Evolutionary conservation across 2,797 vertebrate genomes (phyloP).

Genomic region (Catamblyrhynchus diadema): DNA sequence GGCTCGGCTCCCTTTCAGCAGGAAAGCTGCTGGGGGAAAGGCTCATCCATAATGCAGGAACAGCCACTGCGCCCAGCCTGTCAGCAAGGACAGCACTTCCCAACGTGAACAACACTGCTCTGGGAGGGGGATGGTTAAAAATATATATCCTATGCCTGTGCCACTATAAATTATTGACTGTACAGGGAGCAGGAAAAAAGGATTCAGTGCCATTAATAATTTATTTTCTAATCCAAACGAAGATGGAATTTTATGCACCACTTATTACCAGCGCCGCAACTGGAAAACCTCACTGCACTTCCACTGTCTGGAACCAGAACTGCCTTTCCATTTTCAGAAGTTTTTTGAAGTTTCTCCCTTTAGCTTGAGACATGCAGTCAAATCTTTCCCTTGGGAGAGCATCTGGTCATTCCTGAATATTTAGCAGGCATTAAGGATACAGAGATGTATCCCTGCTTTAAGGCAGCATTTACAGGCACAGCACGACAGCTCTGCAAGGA

Average conservation of each 20-base stretch:
- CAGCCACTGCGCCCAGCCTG: background rate
- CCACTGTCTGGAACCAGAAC: background rate
- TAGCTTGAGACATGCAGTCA: background rate
- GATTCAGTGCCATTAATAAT: constrained; percentile 46
- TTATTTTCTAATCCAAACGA: constrained; percentile 41
- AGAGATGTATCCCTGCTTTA: background rate
- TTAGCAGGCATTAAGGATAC: background rate
- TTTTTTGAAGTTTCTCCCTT: background rate
- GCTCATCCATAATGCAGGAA: constrained; percentile 48
- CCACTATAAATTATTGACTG: constrained; percentile 65
- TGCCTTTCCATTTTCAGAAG: background rate
- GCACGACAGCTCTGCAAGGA: background rate
- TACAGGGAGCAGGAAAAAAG: background rate
- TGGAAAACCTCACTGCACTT: constrained; percentile 12
- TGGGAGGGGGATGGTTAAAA: constrained; percentile 31
- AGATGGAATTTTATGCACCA: constrained; percentile 67
- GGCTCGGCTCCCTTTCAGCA: background rate
- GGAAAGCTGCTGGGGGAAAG: background rate
- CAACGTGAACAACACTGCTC: background rate
- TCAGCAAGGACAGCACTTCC: background rate
- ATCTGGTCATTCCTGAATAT: background rate
- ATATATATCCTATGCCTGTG: background rate
- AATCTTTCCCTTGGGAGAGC: background rate
- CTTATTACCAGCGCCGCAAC: constrained; percentile 15
- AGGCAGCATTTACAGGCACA: background rate